Conservation (phyloP, 2,113 vertebrate species). For the Vidua chalybeata region DNA sequence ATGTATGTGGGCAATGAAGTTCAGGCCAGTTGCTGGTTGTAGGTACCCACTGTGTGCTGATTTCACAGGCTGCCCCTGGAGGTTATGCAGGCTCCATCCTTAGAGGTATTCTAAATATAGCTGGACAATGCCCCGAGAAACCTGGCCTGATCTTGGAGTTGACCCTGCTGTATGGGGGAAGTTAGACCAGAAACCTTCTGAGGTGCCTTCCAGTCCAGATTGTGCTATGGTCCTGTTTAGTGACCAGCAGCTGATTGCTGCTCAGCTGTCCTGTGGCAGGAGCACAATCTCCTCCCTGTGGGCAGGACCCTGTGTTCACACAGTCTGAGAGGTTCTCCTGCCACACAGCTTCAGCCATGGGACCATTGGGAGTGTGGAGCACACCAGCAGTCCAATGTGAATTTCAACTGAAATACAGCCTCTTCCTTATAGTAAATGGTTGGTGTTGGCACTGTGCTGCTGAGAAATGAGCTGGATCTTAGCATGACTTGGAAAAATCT, state of each 20-base stretch:
- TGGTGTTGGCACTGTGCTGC: background rate
- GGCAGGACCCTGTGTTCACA: background rate
- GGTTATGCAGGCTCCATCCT: background rate
- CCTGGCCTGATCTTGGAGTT: background rate
- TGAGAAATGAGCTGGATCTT: background rate
- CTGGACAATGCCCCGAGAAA: background rate
- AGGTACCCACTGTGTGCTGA: background rate
- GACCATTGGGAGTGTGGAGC: fast-evolving
- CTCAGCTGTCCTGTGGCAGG: fast-evolving
- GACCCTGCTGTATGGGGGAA: background rate
- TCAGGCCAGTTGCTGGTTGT: background rate
- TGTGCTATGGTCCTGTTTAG: background rate
- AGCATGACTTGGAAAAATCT: background rate
- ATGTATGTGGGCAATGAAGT: background rate
- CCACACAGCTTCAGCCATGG: background rate
- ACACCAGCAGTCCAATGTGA: background rate
- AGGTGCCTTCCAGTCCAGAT: background rate
- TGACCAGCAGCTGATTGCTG: background rate
- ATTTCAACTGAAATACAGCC: background rate
- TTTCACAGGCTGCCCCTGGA: background rate
- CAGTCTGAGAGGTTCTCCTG: background rate
- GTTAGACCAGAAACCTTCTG: background rate
- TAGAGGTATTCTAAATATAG: background rate
- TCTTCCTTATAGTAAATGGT: background rate
- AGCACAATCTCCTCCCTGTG: background rate